A percentile compares a stretch with the other conserved stretches of the same genome.
Conservation (phyloP, 2,113 vertebrate species). For the Chrysemys picta region DNA sequence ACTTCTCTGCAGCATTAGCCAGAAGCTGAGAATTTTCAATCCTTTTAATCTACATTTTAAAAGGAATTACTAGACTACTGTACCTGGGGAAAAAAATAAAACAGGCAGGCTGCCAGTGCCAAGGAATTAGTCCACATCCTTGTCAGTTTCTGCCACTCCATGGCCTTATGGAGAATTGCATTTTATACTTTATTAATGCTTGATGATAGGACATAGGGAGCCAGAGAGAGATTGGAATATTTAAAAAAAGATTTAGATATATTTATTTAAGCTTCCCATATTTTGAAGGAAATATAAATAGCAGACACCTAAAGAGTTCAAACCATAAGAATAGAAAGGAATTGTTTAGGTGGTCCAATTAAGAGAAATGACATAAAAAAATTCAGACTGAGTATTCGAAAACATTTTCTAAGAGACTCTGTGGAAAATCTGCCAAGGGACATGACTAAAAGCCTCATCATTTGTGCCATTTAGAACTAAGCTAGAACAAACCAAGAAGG, state of each 20-base stretch:
- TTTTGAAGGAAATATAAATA: neutral
- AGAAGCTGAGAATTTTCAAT: neutral
- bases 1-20: neutral
- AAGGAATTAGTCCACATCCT: neutral
- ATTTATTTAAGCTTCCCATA: neutral
- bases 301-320: neutral
- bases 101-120: neutral
- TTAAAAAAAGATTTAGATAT: neutral
- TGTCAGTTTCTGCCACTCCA: conserved; percentile 42
- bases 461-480: neutral
- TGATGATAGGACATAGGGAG: neutral
- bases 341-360: neutral
- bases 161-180: neutral
- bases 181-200: neutral
- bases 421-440: neutral
- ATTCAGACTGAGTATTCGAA: neutral
- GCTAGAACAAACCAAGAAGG: neutral
- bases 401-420: neutral
- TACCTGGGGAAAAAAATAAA: neutral
- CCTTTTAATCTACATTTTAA: neutral
- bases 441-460: neutral
- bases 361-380: neutral
- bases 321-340: neutral
- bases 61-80: neutral
- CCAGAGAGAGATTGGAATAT: no score